Evolutionary conservation across 2,797 vertebrate species (phyloP), one percentile per base, ranked within the genome.

Genomic region (Taenioides sp.): DNA sequence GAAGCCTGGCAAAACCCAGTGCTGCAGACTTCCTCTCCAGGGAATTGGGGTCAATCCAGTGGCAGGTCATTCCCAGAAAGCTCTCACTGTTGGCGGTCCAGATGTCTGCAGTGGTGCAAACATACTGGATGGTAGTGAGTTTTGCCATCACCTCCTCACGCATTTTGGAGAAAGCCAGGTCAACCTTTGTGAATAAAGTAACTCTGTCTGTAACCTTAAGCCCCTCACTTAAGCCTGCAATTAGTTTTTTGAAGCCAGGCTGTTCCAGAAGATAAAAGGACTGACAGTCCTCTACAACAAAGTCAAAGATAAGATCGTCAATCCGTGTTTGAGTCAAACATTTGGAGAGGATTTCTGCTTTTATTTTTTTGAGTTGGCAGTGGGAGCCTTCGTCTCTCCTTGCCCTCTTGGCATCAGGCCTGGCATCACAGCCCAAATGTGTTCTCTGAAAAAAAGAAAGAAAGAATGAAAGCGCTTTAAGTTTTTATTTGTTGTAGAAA

Each of bases 31-130:
- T 93, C 74, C 93, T 87, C 84, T 94, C 92, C 74, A 94, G n/a
- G 1, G 90, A 85, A 1, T 72, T 54, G 0, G 64, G 1, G 5
- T 94, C 90, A 5, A 93, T 93, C 93, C 93, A 94, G 86, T 93
- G 92, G n/a, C 93, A 93, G 3, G 93, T 94, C 89, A 93, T 92
- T 61, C 90, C 91, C 0, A 93, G 91, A 83, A 89, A 93, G 82
- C 92, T 92, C 4, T 89, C 82, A 84, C 65, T 84, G 84, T 89
- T 81, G 65, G 87, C 89, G 0, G 90, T 91, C 93, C 93, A 94
- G 74, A 93, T 70, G 80, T 93, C 93, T 0, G 92, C 93, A 0
- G 92, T 93, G 76, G 92, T 93, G 89, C 92, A 93, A 78, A 93
- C 88, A 12, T 91, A 90, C 82, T 91, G 89, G 71, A 93, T 43